Evolutionary conservation across 2,888 invertebrate genomes (phyloP).

Genomic region (Nomada goodeniana): DNA sequence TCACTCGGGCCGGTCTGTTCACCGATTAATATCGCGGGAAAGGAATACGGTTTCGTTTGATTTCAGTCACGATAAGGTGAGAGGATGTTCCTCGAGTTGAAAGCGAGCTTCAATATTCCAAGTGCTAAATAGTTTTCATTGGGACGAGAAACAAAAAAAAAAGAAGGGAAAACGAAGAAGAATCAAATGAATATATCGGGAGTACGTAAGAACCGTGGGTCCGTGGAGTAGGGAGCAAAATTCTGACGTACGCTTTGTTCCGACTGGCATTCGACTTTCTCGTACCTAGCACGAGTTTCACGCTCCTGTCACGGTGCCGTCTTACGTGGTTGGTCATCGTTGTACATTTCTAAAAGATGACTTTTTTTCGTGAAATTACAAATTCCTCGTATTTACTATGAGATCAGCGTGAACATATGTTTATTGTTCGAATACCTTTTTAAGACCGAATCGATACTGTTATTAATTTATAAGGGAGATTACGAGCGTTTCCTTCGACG

Average conservation of each 20-base stretch:
- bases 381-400: background rate
- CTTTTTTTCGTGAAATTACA: conserved; percentile 8
- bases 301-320: conserved; percentile 59
- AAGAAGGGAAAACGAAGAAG: background rate
- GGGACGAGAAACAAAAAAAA: background rate
- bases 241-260: conserved; percentile 65
- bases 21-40: conserved; percentile 54
- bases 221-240: conserved; percentile 43
- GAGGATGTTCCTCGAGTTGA: conserved; percentile 30
- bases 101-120: conserved; percentile 22
- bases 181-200: conserved; percentile 5
- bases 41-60: conserved; percentile 42
- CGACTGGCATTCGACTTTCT: conserved; percentile 61
- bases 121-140: too few relatives aligned
- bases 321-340: conserved; percentile 47
- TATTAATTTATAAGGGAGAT: conserved; percentile 19
- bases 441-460: background rate
- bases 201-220: conserved; percentile 14
- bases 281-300: conserved; percentile 64
- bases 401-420: conserved; percentile 23
- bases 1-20: conserved; percentile 26
- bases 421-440: background rate
- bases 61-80: conserved; percentile 33
- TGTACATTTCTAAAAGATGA: conserved; percentile 37
- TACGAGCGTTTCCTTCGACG: background rate